Conservation (phyloP, 1,140 invertebrate species). For the Aphaenogaster floridana region DNA sequence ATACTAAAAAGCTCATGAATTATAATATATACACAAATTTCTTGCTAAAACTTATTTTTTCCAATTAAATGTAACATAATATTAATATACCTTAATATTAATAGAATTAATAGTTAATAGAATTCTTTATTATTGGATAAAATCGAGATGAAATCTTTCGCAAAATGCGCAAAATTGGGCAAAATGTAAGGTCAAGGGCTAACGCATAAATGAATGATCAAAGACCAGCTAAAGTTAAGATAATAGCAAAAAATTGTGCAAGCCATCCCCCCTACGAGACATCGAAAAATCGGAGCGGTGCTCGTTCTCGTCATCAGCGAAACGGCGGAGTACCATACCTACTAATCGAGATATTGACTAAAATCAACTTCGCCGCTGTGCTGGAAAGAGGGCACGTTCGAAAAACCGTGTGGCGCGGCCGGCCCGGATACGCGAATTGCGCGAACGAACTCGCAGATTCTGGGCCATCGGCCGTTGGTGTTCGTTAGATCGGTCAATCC, state of each 20-base stretch:
- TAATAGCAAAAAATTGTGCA: not conserved
- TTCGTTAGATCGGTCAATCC: conserved; percentile 40
- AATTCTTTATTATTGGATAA: not conserved
- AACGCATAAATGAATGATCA: not conserved
- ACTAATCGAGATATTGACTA: not conserved
- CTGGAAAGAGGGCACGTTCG: conserved; percentile 12
- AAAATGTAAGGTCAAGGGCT: not conserved
- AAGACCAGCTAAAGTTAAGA: not conserved
- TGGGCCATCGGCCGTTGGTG: conserved; percentile 71
- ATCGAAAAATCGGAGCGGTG: not conserved
- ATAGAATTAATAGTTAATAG: no score
- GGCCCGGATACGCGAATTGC: conserved; percentile 18
- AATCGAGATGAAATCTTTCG: not conserved
- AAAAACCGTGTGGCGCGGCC: not conserved
- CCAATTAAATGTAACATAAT: not conserved
- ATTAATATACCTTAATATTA: not conserved
- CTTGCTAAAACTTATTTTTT: not conserved
- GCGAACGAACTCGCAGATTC: conserved; percentile 66
- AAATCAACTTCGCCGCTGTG: not conserved
- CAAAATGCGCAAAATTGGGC: not conserved
- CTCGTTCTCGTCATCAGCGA: not conserved
- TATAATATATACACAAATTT: not conserved
- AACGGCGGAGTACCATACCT: not conserved
- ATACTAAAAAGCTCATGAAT: not conserved
- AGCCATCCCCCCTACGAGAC: not conserved